Conservation (phyloP, 2,888 invertebrate species). For the Oscheius myriophilus region DNA sequence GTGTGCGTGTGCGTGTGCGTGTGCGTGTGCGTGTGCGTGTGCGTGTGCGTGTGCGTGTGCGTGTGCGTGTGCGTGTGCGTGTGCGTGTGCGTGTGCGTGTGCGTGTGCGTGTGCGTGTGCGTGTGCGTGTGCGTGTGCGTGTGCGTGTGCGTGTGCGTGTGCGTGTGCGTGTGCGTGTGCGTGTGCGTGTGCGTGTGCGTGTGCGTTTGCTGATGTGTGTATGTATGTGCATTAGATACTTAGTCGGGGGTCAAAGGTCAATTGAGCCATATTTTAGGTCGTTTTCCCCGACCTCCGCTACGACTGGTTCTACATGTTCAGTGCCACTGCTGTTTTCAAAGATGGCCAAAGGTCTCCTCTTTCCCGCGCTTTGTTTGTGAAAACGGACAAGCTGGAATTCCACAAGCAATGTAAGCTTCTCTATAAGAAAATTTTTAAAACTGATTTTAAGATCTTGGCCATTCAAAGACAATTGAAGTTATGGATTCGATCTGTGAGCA, state of each 20-base stretch:
- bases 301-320: slow-evolving; percentile 68
- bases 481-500: slow-evolving; percentile 67
- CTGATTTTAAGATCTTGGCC: slow-evolving; percentile 63
- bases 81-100: no score
- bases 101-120: no score
- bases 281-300: slow-evolving; percentile 68
- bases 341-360: slow-evolving; percentile 67
- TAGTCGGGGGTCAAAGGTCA: no score
- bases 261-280: slow-evolving; percentile 36
- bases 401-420: slow-evolving; percentile 57
- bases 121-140: no score
- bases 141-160: no score
- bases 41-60: no score
- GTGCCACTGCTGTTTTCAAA: slow-evolving; percentile 65
- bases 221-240: no score
- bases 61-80: no score
- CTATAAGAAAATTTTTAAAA: background rate
- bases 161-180: no score
- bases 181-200: background rate
- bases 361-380: slow-evolving; percentile 66
- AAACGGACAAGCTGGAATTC: slow-evolving; percentile 69
- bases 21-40: no score
- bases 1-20: no score
- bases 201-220: no score
- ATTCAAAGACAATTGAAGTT: slow-evolving; percentile 67